A percentile compares a stretch with the other conserved stretches of the same genome.
Evolutionary conservation across 2,113 vertebrate species (phyloP).

Genomic region (Calidris pygmaea): DNA sequence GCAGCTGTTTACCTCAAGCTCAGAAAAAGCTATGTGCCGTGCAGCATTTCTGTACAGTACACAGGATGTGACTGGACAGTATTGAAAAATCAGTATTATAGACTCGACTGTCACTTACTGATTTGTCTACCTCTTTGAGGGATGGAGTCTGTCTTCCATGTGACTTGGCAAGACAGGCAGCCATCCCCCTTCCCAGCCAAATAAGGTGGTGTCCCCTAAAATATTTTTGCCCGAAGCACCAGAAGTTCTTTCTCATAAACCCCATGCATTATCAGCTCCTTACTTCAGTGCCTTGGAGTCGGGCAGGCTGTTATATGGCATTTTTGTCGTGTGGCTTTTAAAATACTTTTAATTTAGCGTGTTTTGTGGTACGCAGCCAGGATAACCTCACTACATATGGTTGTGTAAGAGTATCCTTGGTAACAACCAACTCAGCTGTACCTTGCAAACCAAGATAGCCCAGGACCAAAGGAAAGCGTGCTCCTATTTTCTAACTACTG

Average conservation of each 20-base stretch:
- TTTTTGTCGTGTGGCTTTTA: not conserved
- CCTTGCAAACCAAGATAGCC: not conserved
- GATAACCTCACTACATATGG: not conserved
- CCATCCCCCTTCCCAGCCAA: not conserved
- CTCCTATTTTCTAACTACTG: not conserved
- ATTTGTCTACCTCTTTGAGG: not conserved
- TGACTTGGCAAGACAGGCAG: not conserved
- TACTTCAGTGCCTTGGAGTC: not conserved
- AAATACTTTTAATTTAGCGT: not conserved
- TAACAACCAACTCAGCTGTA: not conserved
- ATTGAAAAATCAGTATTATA: not conserved
- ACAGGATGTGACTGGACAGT: not conserved
- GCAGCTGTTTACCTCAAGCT: not conserved
- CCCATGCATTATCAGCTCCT: not conserved
- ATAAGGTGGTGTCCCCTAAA: not conserved
- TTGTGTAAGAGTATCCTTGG: rapidly evolving
- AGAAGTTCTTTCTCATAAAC: not conserved
- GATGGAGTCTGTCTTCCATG: not conserved
- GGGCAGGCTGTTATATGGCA: not conserved
- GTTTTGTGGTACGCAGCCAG: not conserved
- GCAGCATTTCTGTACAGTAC: not conserved
- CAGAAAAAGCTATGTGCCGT: not conserved
- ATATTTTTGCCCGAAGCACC: not conserved
- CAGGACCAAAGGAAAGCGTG: not conserved
- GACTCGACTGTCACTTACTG: not conserved